Base-by-base conservation (phyloP, 2,888 invertebrate genomes). In the Mystacides longicornis region DNA sequence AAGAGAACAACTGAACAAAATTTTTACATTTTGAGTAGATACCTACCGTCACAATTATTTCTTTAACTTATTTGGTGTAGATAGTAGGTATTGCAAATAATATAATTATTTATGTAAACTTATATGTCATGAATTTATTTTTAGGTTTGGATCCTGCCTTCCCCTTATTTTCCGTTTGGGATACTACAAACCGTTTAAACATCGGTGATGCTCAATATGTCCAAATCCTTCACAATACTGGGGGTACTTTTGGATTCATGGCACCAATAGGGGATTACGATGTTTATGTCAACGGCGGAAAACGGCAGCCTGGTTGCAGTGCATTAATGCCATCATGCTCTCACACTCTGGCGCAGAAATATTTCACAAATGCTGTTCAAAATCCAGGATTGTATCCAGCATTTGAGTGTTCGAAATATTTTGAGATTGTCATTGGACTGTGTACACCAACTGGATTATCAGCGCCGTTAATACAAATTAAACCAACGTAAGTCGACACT, bases 231-330 rank as follows among this genome's bases (percentile, higher is more conserved):
- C 82, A 82, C 64, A 79, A 81, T 0, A 81, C 81, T 51, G 81
- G 81, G 2, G 81, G 81, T 1, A 79, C 77, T 64, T 71, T 81
- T 1, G 81, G 81, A 14, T 80, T 80, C 60, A 69, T 73, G 11
- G 71, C 77, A 1, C 78, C 81, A 0, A 64, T 81, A 51, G 82
- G 82, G 0, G 81, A 81, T 62, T 77, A 81, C 9, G 82, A 82
- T 69, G 81, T 81, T 65, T 82, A 80, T 62, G 81, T 81, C 1
- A 82, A 82, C 61, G 81, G 82, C 0, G 82, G 81, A 1, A 72
- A 72, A 5, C 64, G 73, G 16, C 81, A 81, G 64, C 81, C 81
- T 1, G 81, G 81, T 2, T 82, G 81, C 62, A 69, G 71, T 2
- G 79, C 80, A 1, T 23, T 56, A n/a, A 20, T 47, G 7, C 37